A percentile compares a stretch with the other conserved stretches of the same genome.
phyloP scores from a whole-genome alignment of 2,888 invertebrate genomes.

The Drosophila colorata region DNA sequence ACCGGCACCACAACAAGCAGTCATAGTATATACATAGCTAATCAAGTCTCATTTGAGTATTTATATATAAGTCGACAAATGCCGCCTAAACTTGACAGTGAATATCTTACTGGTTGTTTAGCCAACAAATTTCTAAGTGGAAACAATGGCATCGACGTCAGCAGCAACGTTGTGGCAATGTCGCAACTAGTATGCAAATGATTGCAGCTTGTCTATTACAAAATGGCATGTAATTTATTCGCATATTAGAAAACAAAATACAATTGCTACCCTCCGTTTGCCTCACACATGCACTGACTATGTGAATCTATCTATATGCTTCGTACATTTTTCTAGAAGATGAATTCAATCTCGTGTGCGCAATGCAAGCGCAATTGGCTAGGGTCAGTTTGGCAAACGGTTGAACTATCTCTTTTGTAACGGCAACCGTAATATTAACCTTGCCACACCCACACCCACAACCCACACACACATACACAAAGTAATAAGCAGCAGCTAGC shows the following conservation, averaged over 20 bases:
- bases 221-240: conserved; percentile 53
- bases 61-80: conserved; percentile 20
- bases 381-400: conserved; percentile 57
- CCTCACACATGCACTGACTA: conserved; percentile 5
- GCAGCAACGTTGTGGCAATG: conserved; percentile 7
- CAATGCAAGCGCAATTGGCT: conserved; percentile 58
- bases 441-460: conserved; percentile 22
- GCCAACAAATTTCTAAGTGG: conserved; percentile 18
- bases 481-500: conserved; percentile 1
- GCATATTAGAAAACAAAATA: conserved; percentile 31
- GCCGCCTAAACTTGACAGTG: conserved; percentile 52
- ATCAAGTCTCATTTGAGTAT: background rate
- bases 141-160: conserved; percentile 41
- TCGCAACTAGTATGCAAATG: conserved; percentile 51
- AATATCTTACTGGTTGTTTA: conserved; percentile 33
- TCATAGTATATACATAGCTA: background rate
- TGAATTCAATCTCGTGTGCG: conserved; percentile 30
- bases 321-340: conserved; percentile 11
- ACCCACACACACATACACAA: background rate
- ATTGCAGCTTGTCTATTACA: conserved; percentile 44
- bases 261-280: background rate
- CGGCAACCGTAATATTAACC: conserved; percentile 10
- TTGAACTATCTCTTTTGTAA: conserved; percentile 7
- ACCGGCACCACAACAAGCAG: background rate
- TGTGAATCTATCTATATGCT: conserved; percentile 7